Percentiles rank a stretch among this genome's conserved stretches.
These are phyloP conservation scores for Gastracanthus pulcherrimus DNA, from an alignment of 2,888 invertebrate species.

Conservation along the genomic window DNA sequence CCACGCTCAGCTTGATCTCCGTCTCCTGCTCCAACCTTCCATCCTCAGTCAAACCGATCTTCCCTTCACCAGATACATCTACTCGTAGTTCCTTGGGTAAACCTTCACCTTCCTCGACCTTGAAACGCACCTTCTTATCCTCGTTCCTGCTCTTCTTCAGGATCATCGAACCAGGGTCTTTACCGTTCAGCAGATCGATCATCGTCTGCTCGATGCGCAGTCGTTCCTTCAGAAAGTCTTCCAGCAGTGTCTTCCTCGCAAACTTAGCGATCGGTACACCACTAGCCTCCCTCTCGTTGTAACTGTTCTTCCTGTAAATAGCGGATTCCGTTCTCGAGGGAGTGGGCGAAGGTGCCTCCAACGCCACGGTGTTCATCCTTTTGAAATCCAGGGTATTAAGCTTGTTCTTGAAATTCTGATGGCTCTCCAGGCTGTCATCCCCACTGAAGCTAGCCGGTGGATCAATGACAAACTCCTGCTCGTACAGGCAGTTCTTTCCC, in stretches of 20 bases:
- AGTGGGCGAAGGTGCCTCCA: conserved; percentile 57
- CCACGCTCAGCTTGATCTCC: conserved; percentile 52
- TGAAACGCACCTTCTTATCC: conserved; percentile 69
- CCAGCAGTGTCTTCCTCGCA: conserved; percentile 49
- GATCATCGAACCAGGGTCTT: conserved; percentile 60
- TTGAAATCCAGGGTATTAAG: conserved; percentile 71
- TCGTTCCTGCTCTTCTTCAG: conserved; percentile 64
- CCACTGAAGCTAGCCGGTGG: conserved; percentile 68
- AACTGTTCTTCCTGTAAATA: conserved; percentile 53
- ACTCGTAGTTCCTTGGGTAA: conserved; percentile 38
- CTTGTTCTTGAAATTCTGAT: conserved; percentile 65
- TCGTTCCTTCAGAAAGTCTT: conserved; percentile 61
- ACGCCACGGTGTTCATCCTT: conserved; percentile 72
- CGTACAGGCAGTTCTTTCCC: neutral
- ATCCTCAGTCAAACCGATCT: conserved; percentile 11
- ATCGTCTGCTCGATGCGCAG: conserved; percentile 66
- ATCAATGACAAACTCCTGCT: conserved; percentile 69
- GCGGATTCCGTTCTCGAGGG: conserved; percentile 43
- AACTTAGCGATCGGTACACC: conserved; percentile 8
- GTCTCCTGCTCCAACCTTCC: conserved; percentile 38
- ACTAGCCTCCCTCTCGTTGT: neutral
- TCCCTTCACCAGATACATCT: neutral
- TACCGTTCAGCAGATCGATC: conserved; percentile 64
- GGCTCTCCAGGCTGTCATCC: conserved; percentile 63
- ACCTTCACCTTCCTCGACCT: conserved; percentile 61